Conservation (phyloP, 2,888 invertebrate genomes). For the Phyto melanocephala region DNA sequence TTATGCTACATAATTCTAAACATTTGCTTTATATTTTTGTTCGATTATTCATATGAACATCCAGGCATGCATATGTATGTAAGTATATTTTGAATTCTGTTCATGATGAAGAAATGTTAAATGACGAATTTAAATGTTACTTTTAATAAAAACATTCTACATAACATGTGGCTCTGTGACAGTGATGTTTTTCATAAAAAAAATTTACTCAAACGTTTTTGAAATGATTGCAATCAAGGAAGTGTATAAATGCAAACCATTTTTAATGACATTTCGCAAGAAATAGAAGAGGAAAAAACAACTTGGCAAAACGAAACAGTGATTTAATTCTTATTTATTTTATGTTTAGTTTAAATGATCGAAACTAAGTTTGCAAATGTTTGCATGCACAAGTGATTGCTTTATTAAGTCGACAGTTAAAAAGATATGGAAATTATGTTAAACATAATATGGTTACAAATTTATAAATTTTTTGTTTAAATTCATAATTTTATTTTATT, state of each 20-base stretch:
- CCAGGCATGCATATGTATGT: no score
- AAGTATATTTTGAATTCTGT: no score
- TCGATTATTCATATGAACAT: slow-evolving; percentile 12
- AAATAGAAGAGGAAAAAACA: slow-evolving; percentile 4
- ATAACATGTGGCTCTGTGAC: slow-evolving; percentile 54
- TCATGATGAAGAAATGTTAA: slow-evolving; percentile 41
- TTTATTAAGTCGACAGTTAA: neutral
- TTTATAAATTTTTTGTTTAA: no score
- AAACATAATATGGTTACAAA: no score
- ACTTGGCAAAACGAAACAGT: neutral
- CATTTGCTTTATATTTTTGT: neutral
- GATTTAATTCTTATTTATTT: slow-evolving; percentile 22
- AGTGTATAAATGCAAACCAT: slow-evolving; percentile 51
- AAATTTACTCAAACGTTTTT: slow-evolving; percentile 60
- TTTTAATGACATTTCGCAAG: slow-evolving; percentile 57
- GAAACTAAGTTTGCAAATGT: neutral
- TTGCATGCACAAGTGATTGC: slow-evolving; percentile 27
- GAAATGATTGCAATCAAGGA: slow-evolving; percentile 64
- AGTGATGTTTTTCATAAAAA: slow-evolving; percentile 39
- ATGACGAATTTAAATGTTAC: slow-evolving; percentile 61
- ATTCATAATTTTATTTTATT: no score
- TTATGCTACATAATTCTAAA: neutral
- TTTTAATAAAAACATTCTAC: slow-evolving; percentile 63
- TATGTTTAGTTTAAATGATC: neutral
- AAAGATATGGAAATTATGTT: no score